Evolutionary conservation across 1,140 invertebrate genomes (phyloP).

Genomic region (Heliconius himera): DNA sequence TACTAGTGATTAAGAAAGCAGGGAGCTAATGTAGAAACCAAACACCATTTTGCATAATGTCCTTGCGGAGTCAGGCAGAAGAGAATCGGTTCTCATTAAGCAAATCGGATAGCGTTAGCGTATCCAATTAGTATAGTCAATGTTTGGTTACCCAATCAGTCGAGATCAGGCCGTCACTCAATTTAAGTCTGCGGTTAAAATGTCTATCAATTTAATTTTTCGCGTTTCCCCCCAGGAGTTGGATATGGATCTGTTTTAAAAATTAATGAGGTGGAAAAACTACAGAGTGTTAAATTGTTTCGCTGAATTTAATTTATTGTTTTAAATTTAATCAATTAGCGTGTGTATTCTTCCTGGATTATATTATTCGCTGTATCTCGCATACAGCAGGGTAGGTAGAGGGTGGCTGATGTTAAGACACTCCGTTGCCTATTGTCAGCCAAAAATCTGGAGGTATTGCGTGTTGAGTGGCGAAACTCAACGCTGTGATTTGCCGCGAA

Average conservation of each 20-base stretch:
- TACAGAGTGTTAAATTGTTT: conserved; percentile 7
- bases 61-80: conserved; percentile 57
- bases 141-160: conserved; percentile 71
- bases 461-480: too few relatives aligned
- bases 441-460: too few relatives aligned
- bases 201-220: conserved; percentile 35
- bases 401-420: too few relatives aligned
- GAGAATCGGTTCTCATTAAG: conserved; percentile 76
- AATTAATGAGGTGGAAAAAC: conserved; percentile 13
- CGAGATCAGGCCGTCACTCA: conserved; percentile 55
- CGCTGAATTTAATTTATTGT: conserved; percentile 4
- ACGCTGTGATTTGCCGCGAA: too few relatives aligned
- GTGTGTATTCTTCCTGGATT: not conserved
- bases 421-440: too few relatives aligned
- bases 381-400: too few relatives aligned
- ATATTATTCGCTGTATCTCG: not conserved
- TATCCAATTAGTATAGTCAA: conserved; percentile 75
- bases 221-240: conserved; percentile 1
- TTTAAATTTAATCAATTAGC: not conserved
- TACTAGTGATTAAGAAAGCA: conserved; percentile 70
- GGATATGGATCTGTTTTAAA: conserved; percentile 12
- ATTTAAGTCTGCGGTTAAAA: conserved; percentile 40
- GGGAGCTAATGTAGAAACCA: conserved; percentile 71
- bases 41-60: conserved; percentile 77
- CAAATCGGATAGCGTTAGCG: conserved; percentile 73